phyloP scores from a whole-genome alignment of 2,113 vertebrate species.

The Eurypyga helias region DNA sequence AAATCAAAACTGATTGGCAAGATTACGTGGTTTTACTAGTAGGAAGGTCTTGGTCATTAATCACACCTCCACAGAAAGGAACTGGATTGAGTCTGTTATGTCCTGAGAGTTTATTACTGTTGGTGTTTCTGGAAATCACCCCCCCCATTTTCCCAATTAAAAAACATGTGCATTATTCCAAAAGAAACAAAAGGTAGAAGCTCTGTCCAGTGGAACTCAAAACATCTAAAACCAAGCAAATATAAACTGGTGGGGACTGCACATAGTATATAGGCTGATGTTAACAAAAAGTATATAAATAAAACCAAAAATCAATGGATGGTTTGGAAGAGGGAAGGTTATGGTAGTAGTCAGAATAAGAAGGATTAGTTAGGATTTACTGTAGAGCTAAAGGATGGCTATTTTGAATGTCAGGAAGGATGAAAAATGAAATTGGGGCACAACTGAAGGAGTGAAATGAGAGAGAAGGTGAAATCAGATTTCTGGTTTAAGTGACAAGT shows the following conservation, averaged over 20 bases:
- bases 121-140: not conserved
- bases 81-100: not conserved
- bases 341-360: not conserved
- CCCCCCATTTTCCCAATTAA: not conserved
- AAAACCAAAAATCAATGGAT: not conserved
- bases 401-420: not conserved
- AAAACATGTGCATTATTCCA: not conserved
- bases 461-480: not conserved
- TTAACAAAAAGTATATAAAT: not conserved
- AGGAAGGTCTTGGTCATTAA: slow-evolving; percentile 62
- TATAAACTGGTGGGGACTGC: not conserved
- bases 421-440: not conserved
- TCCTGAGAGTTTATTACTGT: not conserved
- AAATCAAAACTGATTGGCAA: slow-evolving; percentile 65
- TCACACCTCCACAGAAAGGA: slow-evolving; percentile 60
- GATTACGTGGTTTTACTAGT: slow-evolving; percentile 23
- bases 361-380: not conserved
- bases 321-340: not conserved
- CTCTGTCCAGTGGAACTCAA: not conserved
- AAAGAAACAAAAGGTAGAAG: not conserved
- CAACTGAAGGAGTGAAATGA: not conserved
- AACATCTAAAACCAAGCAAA: not conserved
- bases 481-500: not conserved
- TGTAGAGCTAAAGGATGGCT: not conserved
- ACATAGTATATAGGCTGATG: not conserved